Evolutionary conservation across 2,797 vertebrate genomes (phyloP).

Genomic region (Pristis pectinata): DNA sequence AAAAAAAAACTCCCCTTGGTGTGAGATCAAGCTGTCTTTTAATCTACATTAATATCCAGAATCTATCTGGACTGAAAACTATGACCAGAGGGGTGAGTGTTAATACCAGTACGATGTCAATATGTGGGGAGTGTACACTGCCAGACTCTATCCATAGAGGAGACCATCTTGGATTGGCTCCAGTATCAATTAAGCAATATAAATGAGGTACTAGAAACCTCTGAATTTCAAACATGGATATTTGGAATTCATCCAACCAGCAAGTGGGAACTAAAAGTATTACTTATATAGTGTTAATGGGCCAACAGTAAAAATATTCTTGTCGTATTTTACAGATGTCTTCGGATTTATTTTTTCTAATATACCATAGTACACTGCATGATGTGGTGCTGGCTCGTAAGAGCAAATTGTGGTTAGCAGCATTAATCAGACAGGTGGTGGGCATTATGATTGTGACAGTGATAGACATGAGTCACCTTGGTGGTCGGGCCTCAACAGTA

Average conservation of each 20-base stretch:
- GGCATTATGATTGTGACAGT: not conserved
- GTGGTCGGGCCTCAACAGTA: not conserved
- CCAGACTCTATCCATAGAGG: conserved; percentile 27
- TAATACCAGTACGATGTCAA: conserved; percentile 35
- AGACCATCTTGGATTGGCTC: conserved; percentile 33
- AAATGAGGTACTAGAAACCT: conserved; percentile 37
- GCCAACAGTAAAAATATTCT: not conserved
- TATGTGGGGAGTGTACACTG: conserved; percentile 25
- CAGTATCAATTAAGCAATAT: conserved; percentile 37
- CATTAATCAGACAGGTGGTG: not conserved
- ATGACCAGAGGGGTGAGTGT: conserved; percentile 34
- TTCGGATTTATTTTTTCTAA: not conserved
- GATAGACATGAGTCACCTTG: not conserved
- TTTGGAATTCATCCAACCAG: conserved; percentile 31
- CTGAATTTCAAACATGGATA: conserved; percentile 37
- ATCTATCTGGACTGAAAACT: conserved; percentile 35
- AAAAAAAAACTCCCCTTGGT: conserved; percentile 23
- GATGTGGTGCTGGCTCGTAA: not conserved
- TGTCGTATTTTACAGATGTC: not conserved
- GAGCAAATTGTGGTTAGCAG: not conserved
- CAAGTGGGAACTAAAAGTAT: conserved; percentile 36
- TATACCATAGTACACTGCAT: no score
- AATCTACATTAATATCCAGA: conserved; percentile 31
- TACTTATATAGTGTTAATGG: conserved; percentile 20
- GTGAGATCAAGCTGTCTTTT: conserved; percentile 30